A percentile compares a stretch with the other conserved stretches of the same genome.
phyloP scores from a whole-genome alignment of 2,797 vertebrate genomes.

The Enteromius trimaculatus region DNA sequence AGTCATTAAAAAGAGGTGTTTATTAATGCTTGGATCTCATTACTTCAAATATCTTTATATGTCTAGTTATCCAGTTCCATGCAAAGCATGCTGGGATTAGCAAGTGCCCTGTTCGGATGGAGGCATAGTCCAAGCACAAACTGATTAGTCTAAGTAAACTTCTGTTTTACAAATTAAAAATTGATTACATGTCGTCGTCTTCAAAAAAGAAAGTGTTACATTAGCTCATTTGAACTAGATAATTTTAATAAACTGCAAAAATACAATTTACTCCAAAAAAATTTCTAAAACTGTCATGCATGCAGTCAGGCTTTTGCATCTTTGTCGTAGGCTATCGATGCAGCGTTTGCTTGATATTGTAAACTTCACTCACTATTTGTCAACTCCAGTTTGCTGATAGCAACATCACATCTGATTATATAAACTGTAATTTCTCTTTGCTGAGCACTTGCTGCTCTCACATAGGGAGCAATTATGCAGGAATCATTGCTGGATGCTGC shows the following conservation, averaged over 20 bases:
- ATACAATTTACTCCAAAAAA: neutral
- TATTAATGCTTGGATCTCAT: neutral
- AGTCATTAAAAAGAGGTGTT: neutral
- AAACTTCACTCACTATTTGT: slow-evolving; percentile 12
- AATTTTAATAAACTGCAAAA: neutral
- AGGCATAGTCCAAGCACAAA: neutral
- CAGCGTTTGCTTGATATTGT: neutral
- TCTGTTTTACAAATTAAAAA: slow-evolving; percentile 15
- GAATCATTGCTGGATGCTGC: slow-evolving; percentile 59
- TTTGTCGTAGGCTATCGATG: neutral
- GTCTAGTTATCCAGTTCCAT: neutral
- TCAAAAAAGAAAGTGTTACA: neutral
- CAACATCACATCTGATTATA: slow-evolving; percentile 21
- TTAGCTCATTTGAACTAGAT: neutral
- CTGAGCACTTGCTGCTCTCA: slow-evolving; percentile 54
- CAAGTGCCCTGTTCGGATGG: neutral
- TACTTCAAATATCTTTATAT: neutral
- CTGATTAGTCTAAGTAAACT: neutral
- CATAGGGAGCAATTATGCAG: slow-evolving; percentile 68
- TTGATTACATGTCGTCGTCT: neutral
- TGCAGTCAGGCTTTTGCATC: neutral
- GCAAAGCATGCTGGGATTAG: neutral
- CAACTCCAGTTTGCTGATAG: slow-evolving; percentile 25
- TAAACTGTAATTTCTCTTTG: slow-evolving; percentile 38
- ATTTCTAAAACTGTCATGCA: neutral